Conservation (phyloP, 1,140 invertebrate genomes). For the Penaeus vannamei region DNA sequence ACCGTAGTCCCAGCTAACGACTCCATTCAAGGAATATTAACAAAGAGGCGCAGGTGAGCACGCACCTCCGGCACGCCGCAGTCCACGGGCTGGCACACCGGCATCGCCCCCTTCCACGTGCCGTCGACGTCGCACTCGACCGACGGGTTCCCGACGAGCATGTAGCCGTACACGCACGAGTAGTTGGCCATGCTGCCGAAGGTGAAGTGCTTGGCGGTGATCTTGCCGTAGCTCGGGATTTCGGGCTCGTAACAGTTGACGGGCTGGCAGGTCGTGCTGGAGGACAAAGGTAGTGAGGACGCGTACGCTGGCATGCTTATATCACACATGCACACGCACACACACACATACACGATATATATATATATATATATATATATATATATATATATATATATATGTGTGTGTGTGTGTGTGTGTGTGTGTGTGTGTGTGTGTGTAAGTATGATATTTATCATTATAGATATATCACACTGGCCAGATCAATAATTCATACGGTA, state of each 20-base stretch:
- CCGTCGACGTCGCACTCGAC: slow-evolving; percentile 59
- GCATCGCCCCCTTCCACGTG: slow-evolving; percentile 69
- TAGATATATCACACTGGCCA: neutral
- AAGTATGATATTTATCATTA: neutral
- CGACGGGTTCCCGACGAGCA: slow-evolving; percentile 67
- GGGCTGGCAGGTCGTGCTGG: slow-evolving; percentile 67
- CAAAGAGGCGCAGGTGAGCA: neutral
- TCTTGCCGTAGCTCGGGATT: slow-evolving; percentile 64
- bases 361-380: neutral
- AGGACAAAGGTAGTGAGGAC: neutral
- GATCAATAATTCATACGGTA: too few species aligned
- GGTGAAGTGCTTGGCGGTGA: slow-evolving; percentile 70
- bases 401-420: neutral
- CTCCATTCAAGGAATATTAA: neutral
- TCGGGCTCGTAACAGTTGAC: slow-evolving; percentile 69
- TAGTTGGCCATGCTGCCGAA: slow-evolving; percentile 73
- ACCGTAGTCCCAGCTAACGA: too few species aligned
- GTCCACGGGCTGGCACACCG: slow-evolving; percentile 69
- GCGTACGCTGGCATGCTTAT: neutral
- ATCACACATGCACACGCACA: too few species aligned
- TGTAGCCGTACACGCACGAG: slow-evolving; percentile 73
- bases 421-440: too few species aligned
- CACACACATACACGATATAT: too few species aligned
- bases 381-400: slow-evolving; percentile 28
- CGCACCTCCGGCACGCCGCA: slow-evolving; percentile 69